Base-by-base conservation (phyloP, 2,797 vertebrate species). In the Poecilia wingei region DNA sequence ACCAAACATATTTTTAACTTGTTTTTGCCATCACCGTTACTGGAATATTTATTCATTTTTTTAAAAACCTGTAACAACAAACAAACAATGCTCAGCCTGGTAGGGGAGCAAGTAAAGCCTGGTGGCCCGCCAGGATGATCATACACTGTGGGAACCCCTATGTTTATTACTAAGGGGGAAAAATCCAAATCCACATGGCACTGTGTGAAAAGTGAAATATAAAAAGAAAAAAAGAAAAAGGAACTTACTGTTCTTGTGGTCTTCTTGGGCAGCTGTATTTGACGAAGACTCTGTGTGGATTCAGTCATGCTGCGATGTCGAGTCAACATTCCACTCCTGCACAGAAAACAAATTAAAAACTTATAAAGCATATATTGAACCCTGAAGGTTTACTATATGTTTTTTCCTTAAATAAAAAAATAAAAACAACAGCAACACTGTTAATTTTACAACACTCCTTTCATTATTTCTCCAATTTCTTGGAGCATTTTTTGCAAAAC, bases 261-360 rank as follows among this genome's bases (percentile, higher is more conserved):
- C 89, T 95, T 98, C 88, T 96, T 97, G 45, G 96, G 94, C 39
- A 99, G 93, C 92, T 98, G 96, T 86, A 99, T 98, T 90, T 99
- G 98, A 69, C 98, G 96, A 75, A 97, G 92, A 91, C 92, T 95
- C 90, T 98, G 98, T 0, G 97, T 95, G 33, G 95, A 93, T 86
- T 99, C 98, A 0, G 96, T 96, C 93, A 98, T 93, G 87, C 98
- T 99, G 86, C 97, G 97, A 93, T 98, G 97, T 80, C 97, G 97
- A 84, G 96, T 95, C 83, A 98, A 88, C 75, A 94, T 93, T 18
- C 95, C 96, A 78, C 93, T 96, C 95, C 98, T 99, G 83, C 55
- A 59, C 36, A 22, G 72, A 22, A 36, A 49, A 70, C 8, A 61
- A 57, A 73, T 12, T 6, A 14, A 45, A 43, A 2, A 70, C 25